Evolutionary conservation across 2,797 vertebrate genomes (phyloP), one percentile per base, ranked within the genome.

Genomic region (Zenarchopterus dispar): DNA sequence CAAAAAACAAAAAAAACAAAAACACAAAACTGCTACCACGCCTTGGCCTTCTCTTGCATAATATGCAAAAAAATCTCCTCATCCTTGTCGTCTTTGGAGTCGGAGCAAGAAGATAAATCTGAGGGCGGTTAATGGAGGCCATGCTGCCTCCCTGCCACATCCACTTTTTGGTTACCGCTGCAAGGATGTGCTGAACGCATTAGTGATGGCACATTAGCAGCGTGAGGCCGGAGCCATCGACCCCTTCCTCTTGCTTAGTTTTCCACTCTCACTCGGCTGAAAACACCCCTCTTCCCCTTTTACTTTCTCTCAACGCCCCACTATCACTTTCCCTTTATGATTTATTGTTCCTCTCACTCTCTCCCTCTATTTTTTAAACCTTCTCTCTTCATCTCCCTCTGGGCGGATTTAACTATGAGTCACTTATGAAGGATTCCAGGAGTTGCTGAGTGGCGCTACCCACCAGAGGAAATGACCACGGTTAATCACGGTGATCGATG

Each of bases 171-270:
- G 21, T 48, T 19, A 64, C 17, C 42, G 39, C 53, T 50, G 46
- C 67, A 66, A 59, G 16, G 57, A 68, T 62, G 63, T 56, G 56
- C 42, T 52, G 59, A 75, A 60, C 70, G 67, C 78, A 80, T 85
- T 80, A 76, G 80, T 67, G 61, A 77, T 61, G 71, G 63, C 70
- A 86, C 78, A 78, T 84, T 81, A 86, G 71, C 73, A 43, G 61
- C 59, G 39, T 19, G 44, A 75, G 44, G 56, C 56, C 31, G 42
- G 46, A 23, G 3, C 48, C 56, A 24, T 7, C 17, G 24, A 36
- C 15, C 26, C 21, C 21, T 7, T 42, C 26, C 6, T 56, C 6
- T 36, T 42, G 21, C 21, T 49, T 13, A 6, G 41, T 59, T 70
- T 54, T 60, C 47, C 54, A 45, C 57, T 69, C 54, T 18, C 17